These are phyloP conservation scores for Terrapene triunguis DNA, from an alignment of 2,113 vertebrate species.

Conservation along the genomic window DNA sequence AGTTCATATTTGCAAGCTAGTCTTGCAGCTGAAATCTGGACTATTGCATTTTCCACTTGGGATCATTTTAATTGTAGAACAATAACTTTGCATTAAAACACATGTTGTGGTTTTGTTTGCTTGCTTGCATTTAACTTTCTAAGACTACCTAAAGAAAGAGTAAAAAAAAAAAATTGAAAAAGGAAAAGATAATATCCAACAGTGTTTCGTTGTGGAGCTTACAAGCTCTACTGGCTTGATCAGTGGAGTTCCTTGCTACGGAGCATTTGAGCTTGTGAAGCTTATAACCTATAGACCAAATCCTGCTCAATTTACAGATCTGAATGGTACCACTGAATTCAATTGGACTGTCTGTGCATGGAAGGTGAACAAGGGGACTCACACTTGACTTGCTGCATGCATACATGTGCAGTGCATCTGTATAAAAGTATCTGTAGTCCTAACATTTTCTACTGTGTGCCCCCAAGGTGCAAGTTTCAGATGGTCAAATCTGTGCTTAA, in stretches of 20 bases:
- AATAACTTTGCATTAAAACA: not conserved
- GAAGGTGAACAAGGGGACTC: not conserved
- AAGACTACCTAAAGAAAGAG: not conserved
- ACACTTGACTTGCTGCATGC: not conserved
- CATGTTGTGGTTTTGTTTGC: not conserved
- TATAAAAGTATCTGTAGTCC: not conserved
- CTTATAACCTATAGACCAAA: not conserved
- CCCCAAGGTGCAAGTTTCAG: not conserved
- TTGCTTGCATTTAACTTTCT: not conserved
- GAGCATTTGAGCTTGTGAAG: not conserved
- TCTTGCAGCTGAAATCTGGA: not conserved
- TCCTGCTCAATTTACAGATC: fast-evolving
- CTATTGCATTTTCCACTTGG: not conserved
- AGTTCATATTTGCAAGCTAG: fast-evolving
- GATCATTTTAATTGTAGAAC: not conserved
- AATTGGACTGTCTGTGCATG: not conserved
- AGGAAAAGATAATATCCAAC: fast-evolving
- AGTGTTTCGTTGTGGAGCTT: not conserved
- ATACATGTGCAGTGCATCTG: not conserved
- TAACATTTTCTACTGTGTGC: not conserved
- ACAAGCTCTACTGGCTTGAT: not conserved
- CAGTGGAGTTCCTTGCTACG: not conserved
- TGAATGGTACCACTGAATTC: fast-evolving
- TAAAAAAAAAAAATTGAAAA: too few relatives aligned
- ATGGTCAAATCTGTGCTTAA: not conserved